Evolutionary conservation across 2,797 vertebrate species (phyloP).

Genomic region (Gastrophryne carolinensis): DNA sequence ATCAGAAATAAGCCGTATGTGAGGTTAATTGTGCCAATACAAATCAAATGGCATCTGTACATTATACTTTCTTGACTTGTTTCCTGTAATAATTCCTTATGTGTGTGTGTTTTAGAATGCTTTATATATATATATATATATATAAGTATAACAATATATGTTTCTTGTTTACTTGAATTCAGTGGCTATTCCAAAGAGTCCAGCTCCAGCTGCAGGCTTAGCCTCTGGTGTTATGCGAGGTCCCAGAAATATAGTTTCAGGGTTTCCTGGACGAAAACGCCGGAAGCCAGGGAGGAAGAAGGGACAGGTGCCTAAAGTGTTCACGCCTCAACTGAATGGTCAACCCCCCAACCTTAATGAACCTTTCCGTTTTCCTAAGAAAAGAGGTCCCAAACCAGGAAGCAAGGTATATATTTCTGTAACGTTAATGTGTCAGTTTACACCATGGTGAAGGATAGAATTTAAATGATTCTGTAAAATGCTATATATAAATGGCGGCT

Average conservation of each 20-base stretch:
- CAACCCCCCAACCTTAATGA: slow-evolving; percentile 78
- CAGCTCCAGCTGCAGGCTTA: slow-evolving; percentile 79
- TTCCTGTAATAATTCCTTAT: neutral
- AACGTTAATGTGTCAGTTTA: neutral
- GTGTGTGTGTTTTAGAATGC: neutral
- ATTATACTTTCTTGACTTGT: neutral
- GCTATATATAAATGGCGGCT: no score
- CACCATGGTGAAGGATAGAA: no score
- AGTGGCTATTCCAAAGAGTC: slow-evolving; percentile 90
- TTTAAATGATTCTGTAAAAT: no score
- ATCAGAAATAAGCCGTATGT: no score
- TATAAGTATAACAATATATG: neutral
- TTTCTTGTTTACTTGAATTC: slow-evolving; percentile 55
- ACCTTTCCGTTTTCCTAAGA: slow-evolving; percentile 94
- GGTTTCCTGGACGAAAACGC: slow-evolving; percentile 83
- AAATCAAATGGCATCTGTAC: neutral
- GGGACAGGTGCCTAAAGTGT: slow-evolving; percentile 84
- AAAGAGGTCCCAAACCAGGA: slow-evolving; percentile 96
- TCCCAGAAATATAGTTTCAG: slow-evolving; percentile 73
- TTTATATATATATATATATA: neutral
- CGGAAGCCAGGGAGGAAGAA: slow-evolving; percentile 88
- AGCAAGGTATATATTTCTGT: slow-evolving; percentile 81
- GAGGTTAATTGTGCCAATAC: neutral
- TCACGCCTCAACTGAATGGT: slow-evolving; percentile 78
- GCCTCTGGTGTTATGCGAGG: slow-evolving; percentile 79